Base-by-base conservation (phyloP, 2,113 vertebrate species). In the Gallinago media region DNA sequence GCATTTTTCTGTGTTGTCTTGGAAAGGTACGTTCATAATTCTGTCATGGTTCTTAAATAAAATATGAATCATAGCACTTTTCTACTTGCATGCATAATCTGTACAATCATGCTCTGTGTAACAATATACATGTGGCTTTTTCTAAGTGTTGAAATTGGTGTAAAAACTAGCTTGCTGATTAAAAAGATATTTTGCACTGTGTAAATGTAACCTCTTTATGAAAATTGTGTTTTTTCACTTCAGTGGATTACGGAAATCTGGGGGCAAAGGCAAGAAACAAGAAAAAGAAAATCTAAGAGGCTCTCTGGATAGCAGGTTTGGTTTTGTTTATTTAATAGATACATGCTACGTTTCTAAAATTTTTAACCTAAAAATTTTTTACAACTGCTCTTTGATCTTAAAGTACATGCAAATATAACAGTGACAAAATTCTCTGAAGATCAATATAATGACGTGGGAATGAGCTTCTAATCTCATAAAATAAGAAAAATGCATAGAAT, bases 261-360 rank as follows among this genome's bases (percentile, higher is more conserved):
- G 99, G 7, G 99, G 99, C 52, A 99, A 99, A 97, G 99, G 99
- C 31, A 99, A 98, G 94, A 99, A 99, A 96, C 98, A 98, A 17
- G 99, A 99, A 80, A 99, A 99, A 96, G 99, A 99, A 85, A 97
- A 98, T 12, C 93, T 97, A 47, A 98, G 99, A 94, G 95, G 98
- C 20, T 99, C 99, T 82, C 95, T 99, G 95, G 99, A 99, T 89
- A 99, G 99, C 98, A 99, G 99, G 99, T 99, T 98, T 76, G 79
- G 12, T 49, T 92, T 42, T 83, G 6, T 62, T 59, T 70, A 18
- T 95, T 83, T 77, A 34, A 85, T 77, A 72, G 13, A 34, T 59
- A 34, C 25, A 31, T 62, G 34, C 40, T 73, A 11, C 18, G 46
- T 75, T 77, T 34, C 40, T 88, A 32, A 71, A 77, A 55, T 40